Percentiles rank a stretch among this genome's conserved stretches.
Evolutionary conservation across 2,888 invertebrate genomes (phyloP).

Genomic region (Prenolepis imparis): DNA sequence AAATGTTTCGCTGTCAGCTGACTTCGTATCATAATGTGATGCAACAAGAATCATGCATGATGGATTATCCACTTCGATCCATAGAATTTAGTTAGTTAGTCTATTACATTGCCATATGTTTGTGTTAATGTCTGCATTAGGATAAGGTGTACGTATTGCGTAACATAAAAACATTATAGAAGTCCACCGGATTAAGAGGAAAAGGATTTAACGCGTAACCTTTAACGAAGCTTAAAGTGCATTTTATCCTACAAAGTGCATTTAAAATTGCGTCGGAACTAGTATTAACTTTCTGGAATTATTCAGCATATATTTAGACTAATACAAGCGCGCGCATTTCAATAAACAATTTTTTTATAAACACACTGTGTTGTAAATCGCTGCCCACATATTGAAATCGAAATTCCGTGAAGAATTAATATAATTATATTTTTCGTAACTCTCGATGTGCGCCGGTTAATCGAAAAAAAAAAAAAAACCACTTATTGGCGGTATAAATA

Average conservation of each 20-base stretch:
- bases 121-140: slow-evolving; percentile 32
- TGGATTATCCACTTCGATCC: slow-evolving; percentile 47
- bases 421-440: not conserved
- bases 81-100: slow-evolving; percentile 57
- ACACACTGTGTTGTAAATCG: not conserved
- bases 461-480: not conserved
- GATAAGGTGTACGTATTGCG: slow-evolving; percentile 41
- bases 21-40: slow-evolving; percentile 9
- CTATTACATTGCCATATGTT: slow-evolving; percentile 42
- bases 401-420: not conserved
- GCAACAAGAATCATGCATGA: slow-evolving; percentile 38
- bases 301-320: not conserved
- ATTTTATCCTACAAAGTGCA: slow-evolving; percentile 55
- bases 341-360: not conserved
- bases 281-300: slow-evolving; percentile 34
- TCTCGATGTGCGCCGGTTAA: not conserved
- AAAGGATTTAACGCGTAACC: slow-evolving; percentile 46
- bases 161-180: slow-evolving; percentile 36
- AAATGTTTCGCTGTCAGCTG: slow-evolving; percentile 6
- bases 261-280: slow-evolving; percentile 50
- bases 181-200: slow-evolving; percentile 36
- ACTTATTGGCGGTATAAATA: not conserved
- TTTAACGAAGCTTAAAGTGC: slow-evolving; percentile 36
- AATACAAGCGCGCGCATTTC: not conserved
- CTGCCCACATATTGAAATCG: not conserved